Percentiles rank a stretch among this genome's conserved stretches.
Conservation (phyloP, 2,888 invertebrate species). For the Acronicta alni region DNA sequence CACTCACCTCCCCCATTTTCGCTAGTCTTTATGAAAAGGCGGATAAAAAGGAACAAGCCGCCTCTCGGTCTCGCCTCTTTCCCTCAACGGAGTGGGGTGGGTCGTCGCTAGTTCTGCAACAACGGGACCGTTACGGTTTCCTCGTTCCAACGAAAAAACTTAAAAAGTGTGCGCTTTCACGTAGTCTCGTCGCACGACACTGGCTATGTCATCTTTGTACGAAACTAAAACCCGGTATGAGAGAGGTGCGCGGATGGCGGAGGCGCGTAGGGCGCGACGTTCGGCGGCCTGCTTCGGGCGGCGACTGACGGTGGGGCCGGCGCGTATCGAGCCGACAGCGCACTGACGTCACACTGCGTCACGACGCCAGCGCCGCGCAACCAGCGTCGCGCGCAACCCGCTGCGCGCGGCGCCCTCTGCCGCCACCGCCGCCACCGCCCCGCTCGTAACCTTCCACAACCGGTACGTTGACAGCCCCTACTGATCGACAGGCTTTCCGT, state of each 20-base stretch:
- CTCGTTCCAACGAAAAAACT: constrained; percentile 85
- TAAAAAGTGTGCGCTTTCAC: constrained; percentile 87
- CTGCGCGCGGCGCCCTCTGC: constrained; percentile 74
- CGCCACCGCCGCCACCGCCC: constrained; percentile 74
- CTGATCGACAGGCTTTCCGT: constrained; percentile 72
- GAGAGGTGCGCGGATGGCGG: constrained; percentile 82
- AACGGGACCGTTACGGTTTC: constrained; percentile 86
- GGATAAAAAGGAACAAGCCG: constrained; percentile 86
- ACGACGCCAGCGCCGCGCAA: constrained; percentile 87
- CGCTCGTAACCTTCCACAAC: constrained; percentile 84
- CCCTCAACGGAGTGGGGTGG: constrained; percentile 85
- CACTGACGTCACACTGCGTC: constrained; percentile 93
- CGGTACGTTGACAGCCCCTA: constrained; percentile 80
- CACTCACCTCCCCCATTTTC: constrained; percentile 90
- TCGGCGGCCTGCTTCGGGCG: constrained; percentile 87
- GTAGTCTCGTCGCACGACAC: constrained; percentile 86
- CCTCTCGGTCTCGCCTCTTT: constrained; percentile 85
- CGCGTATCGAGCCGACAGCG: constrained; percentile 91
- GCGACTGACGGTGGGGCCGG: constrained; percentile 90
- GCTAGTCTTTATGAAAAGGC: constrained; percentile 86
- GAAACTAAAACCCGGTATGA: constrained; percentile 88
- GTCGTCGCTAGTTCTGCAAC: constrained; percentile 88
- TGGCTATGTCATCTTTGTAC: constrained; percentile 88
- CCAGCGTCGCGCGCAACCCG: constrained; percentile 78
- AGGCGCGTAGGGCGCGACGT: constrained; percentile 84